A percentile compares a stretch with the other conserved stretches of the same genome.
phyloP scores from a whole-genome alignment of 2,113 vertebrate genomes.

The Myxocyprinus asiaticus region DNA sequence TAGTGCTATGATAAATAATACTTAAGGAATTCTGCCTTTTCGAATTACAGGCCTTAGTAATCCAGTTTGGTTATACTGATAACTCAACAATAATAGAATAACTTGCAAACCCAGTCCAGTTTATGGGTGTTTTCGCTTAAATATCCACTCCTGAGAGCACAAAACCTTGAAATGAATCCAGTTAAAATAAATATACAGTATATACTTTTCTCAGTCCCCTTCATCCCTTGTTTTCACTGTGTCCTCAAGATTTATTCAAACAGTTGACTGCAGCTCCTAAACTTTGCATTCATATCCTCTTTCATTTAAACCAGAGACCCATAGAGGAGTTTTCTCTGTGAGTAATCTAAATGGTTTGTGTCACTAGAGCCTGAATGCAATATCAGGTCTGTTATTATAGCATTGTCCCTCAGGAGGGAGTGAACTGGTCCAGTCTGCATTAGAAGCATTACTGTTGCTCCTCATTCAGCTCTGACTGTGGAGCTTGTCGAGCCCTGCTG shows the following conservation, averaged over 20 bases:
- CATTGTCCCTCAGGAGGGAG: constrained; percentile 36
- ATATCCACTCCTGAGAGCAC: neutral
- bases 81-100: constrained; percentile 20
- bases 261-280: neutral
- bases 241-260: constrained; percentile 29
- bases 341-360: constrained; percentile 45
- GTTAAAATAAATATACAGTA: neutral
- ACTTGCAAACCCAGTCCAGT: constrained; percentile 26
- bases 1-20: no score
- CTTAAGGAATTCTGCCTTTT: constrained; percentile 15
- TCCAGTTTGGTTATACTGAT: constrained; percentile 22
- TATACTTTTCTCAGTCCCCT: constrained; percentile 11
- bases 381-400: constrained; percentile 56
- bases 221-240: neutral
- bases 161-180: constrained; percentile 24
- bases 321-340: constrained; percentile 24
- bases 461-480: constrained; percentile 41
- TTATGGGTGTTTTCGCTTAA: constrained; percentile 7
- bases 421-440: constrained; percentile 42
- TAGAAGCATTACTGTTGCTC: constrained; percentile 52
- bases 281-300: constrained; percentile 28
- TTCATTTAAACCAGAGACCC: constrained; percentile 31
- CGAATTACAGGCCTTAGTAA: constrained; percentile 11
- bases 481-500: constrained; percentile 46
- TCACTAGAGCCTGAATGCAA: constrained; percentile 43